Evolutionary conservation across 1,140 invertebrate genomes (phyloP).

Genomic region (Eufriesea mexicana): DNA sequence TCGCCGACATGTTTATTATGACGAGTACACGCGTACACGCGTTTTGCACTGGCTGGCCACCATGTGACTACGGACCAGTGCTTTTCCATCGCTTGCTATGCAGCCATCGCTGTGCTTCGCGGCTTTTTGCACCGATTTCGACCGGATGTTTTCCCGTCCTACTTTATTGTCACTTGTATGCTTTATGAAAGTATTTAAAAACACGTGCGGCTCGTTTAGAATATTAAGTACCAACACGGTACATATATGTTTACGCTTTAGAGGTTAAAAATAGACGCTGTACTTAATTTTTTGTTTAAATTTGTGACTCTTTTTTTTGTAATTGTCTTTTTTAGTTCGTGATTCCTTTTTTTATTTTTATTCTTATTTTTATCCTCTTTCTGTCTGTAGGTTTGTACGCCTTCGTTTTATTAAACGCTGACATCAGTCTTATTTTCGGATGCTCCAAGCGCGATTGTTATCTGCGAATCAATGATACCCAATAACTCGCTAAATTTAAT

Average conservation of each 20-base stretch:
- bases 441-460: neutral
- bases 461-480: neutral
- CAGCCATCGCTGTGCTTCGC: neutral
- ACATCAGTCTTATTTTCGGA: neutral
- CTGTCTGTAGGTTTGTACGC: neutral
- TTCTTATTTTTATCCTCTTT: neutral
- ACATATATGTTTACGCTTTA: neutral
- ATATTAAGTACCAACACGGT: neutral
- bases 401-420: neutral
- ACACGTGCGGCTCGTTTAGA: neutral
- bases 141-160: neutral
- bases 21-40: slow-evolving; percentile 19
- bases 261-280: neutral
- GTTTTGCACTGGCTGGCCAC: slow-evolving; percentile 8
- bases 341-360: no score
- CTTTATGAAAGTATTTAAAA: neutral
- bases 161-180: neutral
- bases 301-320: no score
- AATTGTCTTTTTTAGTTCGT: no score
- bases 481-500: neutral
- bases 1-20: slow-evolving; percentile 16
- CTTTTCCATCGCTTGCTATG: slow-evolving; percentile 7
- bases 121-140: neutral
- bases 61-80: slow-evolving; percentile 24
- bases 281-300: neutral